Conservation (phyloP, 2,888 invertebrate species). For the Hypselothyrea guttata region DNA sequence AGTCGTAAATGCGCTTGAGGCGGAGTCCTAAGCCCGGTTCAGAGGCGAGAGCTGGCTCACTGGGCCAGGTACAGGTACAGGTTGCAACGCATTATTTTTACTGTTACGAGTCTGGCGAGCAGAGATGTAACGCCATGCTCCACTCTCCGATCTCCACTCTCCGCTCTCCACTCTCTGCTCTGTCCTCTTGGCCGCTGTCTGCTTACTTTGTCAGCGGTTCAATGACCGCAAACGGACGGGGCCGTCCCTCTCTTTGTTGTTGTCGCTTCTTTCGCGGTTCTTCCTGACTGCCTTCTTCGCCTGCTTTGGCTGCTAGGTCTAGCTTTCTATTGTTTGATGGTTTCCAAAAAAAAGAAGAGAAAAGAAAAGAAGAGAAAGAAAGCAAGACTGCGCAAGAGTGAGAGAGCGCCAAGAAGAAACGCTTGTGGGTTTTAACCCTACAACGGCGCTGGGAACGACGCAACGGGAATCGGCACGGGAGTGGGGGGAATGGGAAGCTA, state of each 20-base stretch:
- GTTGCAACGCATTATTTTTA: slow-evolving; percentile 59
- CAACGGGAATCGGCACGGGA: slow-evolving; percentile 34
- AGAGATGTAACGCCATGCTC: slow-evolving; percentile 48
- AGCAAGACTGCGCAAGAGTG: slow-evolving; percentile 28
- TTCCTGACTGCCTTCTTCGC: slow-evolving; percentile 72
- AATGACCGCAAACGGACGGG: slow-evolving; percentile 70
- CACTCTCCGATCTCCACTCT: no score
- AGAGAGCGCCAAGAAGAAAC: slow-evolving; percentile 5
- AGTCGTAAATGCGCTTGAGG: slow-evolving; percentile 19
- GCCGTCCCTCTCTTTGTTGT: slow-evolving; percentile 35
- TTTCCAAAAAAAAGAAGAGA: slow-evolving; percentile 62
- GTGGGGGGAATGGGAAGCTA: slow-evolving; percentile 47
- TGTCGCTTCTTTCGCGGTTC: slow-evolving; percentile 75
- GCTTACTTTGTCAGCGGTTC: slow-evolving; percentile 47
- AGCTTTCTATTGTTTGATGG: slow-evolving; percentile 75
- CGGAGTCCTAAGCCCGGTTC: slow-evolving; percentile 47
- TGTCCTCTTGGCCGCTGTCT: slow-evolving; percentile 10
- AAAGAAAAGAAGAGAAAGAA: slow-evolving; percentile 44
- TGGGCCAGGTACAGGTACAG: slow-evolving; percentile 25
- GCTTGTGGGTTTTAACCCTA: slow-evolving; percentile 76
- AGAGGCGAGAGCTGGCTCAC: no score
- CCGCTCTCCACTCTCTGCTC: no score
- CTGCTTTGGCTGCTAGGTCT: slow-evolving; percentile 61
- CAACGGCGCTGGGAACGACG: slow-evolving; percentile 42
- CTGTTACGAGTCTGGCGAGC: slow-evolving; percentile 65